These are phyloP conservation scores for Clarias macrocephalus DNA, from an alignment of 2,113 vertebrate genomes.

Conservation along the genomic window DNA sequence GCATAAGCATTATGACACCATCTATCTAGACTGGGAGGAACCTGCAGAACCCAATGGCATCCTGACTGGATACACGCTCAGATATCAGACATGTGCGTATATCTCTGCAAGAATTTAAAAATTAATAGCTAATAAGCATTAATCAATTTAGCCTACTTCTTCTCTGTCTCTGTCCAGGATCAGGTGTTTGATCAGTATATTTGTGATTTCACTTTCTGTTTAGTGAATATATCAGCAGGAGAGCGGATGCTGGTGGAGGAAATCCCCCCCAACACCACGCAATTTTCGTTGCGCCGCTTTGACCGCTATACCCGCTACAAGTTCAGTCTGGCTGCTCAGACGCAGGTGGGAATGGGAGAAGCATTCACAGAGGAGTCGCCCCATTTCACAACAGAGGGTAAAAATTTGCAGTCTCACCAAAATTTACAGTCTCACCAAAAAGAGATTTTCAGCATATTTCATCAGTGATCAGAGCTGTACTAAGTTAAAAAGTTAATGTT, in stretches of 20 bases:
- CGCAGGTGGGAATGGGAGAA: conserved; percentile 84
- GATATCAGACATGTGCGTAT: conserved; percentile 82
- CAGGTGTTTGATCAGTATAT: not conserved
- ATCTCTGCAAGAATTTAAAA: not conserved
- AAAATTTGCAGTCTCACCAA: conserved; percentile 8
- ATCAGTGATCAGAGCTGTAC: not conserved
- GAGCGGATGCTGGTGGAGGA: conserved; percentile 77
- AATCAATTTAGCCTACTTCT: not conserved
- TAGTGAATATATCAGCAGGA: conserved; percentile 86
- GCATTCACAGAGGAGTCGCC: conserved; percentile 81
- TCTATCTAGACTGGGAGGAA: conserved; percentile 91
- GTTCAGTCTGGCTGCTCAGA: conserved; percentile 84
- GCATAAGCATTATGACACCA: conserved; percentile 87
- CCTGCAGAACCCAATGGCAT: conserved; percentile 93
- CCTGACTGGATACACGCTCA: conserved; percentile 87
- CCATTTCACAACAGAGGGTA: conserved; percentile 89
- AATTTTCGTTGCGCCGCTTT: conserved; percentile 82
- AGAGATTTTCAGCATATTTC: not conserved
- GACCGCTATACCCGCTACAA: conserved; percentile 92
- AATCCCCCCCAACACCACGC: conserved; percentile 86
- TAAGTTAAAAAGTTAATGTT: not conserved
- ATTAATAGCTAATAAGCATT: not conserved
- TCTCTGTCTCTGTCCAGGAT: not conserved
- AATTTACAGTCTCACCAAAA: not conserved
- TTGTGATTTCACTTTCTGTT: conserved; percentile 35